Conservation (phyloP, 2,797 vertebrate species). For the Melanotaenia pygmaea region DNA sequence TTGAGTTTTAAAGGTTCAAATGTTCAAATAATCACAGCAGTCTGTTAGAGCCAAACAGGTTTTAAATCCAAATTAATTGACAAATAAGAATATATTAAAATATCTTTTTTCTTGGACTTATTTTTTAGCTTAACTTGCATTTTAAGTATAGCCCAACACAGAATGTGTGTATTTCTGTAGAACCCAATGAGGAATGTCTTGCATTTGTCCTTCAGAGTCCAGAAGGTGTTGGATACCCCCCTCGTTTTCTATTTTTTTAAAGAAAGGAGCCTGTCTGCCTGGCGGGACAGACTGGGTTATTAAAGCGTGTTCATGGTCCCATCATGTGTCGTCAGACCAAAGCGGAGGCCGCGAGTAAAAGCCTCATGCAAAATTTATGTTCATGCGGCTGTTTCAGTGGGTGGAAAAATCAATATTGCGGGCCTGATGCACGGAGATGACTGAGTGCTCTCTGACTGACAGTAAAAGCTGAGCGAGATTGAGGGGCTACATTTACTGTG, state of each 20-base stretch:
- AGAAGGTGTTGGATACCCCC: slow-evolving; percentile 75
- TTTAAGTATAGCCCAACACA: slow-evolving; percentile 2
- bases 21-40: neutral
- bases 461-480: slow-evolving; percentile 97
- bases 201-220: slow-evolving; percentile 69
- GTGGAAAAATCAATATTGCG: slow-evolving; percentile 99
- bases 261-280: slow-evolving; percentile 72
- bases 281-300: slow-evolving; percentile 89
- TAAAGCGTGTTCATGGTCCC: slow-evolving; percentile 91
- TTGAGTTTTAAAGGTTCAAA: neutral
- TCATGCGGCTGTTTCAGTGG: slow-evolving; percentile 99
- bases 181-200: slow-evolving; percentile 36
- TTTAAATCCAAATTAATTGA: slow-evolving; percentile 5
- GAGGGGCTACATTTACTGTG: slow-evolving; percentile 92
- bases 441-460: slow-evolving; percentile 99
- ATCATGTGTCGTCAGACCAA: slow-evolving; percentile 96
- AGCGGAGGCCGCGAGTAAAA: slow-evolving; percentile 93
- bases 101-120: neutral
- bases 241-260: slow-evolving; percentile 52
- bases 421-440: slow-evolving; percentile 96
- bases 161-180: slow-evolving; percentile 13
- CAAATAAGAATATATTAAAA: neutral
- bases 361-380: slow-evolving; percentile 99
- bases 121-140: slow-evolving; percentile 6
- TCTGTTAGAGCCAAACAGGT: neutral